These are phyloP conservation scores for Pelagia noctiluca DNA, from an alignment of 30 jellyfish, hydroid and myxozoan species.

Conservation along the genomic window DNA sequence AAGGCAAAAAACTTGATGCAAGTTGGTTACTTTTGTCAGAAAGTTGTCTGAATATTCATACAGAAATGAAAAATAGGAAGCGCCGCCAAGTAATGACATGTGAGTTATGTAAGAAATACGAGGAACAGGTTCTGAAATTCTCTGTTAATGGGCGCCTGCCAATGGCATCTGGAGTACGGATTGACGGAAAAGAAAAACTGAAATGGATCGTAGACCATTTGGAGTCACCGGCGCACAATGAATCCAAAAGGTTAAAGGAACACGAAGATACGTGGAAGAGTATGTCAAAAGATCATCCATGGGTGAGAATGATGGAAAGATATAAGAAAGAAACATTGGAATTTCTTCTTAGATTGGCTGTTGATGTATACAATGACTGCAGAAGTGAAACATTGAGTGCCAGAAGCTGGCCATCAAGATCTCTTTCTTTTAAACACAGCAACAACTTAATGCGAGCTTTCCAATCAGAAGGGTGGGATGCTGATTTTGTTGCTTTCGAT, in stretches of 20 bases:
- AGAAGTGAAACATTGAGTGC: constrained; percentile 49
- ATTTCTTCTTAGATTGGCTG: constrained; percentile 26
- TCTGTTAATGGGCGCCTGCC: constrained; percentile 50
- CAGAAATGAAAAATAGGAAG: constrained; percentile 68
- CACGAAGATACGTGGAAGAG: constrained; percentile 42
- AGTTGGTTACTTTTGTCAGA: constrained; percentile 68
- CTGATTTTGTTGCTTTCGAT: constrained; percentile 33
- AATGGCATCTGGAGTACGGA: constrained; percentile 67
- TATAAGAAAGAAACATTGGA: constrained; percentile 8
- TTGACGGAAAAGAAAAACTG: constrained; percentile 41
- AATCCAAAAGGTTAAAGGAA: constrained; percentile 18
- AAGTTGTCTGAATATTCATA: constrained; percentile 54
- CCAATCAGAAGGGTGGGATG: constrained; percentile 39
- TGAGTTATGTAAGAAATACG: constrained; percentile 46
- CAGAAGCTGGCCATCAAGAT: constrained; percentile 65
- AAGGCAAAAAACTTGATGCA: constrained; percentile 18
- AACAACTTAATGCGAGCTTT: constrained; percentile 31
- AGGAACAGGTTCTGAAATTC: constrained; percentile 29
- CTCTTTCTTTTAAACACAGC: constrained; percentile 67
- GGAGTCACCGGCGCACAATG: too few species aligned
- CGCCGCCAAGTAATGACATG: constrained; percentile 74
- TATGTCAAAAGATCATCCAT: constrained; percentile 47
- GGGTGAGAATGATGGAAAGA: constrained; percentile 25
- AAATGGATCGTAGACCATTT: constrained; percentile 60
- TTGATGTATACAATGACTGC: constrained; percentile 48